Percentiles rank a stretch among this genome's conserved stretches.
Conservation (phyloP, 2,113 vertebrate genomes). For the Steatornis caripensis region DNA sequence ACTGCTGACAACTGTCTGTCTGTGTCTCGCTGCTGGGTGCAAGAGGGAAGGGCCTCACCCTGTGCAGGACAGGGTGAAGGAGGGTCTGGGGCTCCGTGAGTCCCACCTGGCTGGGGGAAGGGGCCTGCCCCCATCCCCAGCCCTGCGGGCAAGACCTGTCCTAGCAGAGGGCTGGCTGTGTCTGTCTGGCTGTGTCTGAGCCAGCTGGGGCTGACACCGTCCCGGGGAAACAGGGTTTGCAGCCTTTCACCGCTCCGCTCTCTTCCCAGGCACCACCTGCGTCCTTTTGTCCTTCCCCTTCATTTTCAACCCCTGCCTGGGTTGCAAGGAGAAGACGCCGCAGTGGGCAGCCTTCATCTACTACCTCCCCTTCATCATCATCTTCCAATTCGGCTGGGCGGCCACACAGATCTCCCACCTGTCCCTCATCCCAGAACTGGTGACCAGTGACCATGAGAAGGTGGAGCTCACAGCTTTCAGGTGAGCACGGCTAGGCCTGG, state of each 20-base stretch:
- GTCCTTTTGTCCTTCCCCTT: conserved; percentile 91
- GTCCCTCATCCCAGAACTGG: conserved; percentile 91
- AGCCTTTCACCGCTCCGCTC: neutral
- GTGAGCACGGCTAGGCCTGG: conserved; percentile 53
- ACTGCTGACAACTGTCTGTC: neutral
- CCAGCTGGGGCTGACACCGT: accelerated
- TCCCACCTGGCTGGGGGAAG: neutral
- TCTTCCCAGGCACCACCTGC: conserved; percentile 80
- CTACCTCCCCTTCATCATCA: conserved; percentile 87
- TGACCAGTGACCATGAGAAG: conserved; percentile 83
- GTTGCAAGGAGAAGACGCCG: conserved; percentile 75
- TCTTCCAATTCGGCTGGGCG: conserved; percentile 97
- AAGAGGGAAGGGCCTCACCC: neutral
- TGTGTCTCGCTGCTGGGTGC: neutral
- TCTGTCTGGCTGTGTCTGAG: neutral
- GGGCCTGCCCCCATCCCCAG: neutral
- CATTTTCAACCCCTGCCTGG: conserved; percentile 89
- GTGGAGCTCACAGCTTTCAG: conserved; percentile 95
- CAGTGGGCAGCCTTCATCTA: conserved; percentile 85
- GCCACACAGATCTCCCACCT: conserved; percentile 94
- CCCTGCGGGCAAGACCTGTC: neutral
- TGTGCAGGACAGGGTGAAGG: neutral
- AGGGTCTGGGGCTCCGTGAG: accelerated
- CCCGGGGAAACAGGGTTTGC: neutral
- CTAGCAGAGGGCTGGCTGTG: neutral